Percentiles rank a stretch among this genome's conserved stretches.
Evolutionary conservation across 2,888 invertebrate species (phyloP).

Genomic region (Synanthedon vespiformis): DNA sequence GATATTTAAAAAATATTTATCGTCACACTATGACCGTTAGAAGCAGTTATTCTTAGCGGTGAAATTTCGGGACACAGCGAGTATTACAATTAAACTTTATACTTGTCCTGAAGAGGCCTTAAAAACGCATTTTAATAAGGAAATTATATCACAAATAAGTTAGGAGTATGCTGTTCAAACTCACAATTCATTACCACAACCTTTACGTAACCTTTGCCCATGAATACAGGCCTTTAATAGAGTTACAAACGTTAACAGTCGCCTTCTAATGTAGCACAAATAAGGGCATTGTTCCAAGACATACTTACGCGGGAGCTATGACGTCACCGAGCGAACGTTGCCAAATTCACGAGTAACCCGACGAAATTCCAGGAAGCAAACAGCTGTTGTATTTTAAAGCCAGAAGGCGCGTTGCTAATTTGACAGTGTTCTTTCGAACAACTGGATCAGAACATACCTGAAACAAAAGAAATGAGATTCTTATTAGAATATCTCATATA

Average conservation of each 20-base stretch:
- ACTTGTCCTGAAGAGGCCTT: too few relatives aligned
- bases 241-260: not conserved
- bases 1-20: too few relatives aligned
- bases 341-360: conserved; percentile 6
- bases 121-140: too few relatives aligned
- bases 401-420: conserved; percentile 8
- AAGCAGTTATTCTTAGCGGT: too few relatives aligned
- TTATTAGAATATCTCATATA: not conserved
- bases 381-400: not conserved
- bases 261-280: conserved; percentile 6
- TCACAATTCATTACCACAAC: not conserved
- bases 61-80: too few relatives aligned
- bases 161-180: not conserved
- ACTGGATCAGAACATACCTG: conserved; percentile 22
- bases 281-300: conserved; percentile 28
- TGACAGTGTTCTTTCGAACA: conserved; percentile 4
- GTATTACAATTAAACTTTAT: too few relatives aligned
- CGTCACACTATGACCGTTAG: too few relatives aligned
- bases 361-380: conserved; percentile 5
- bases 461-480: conserved; percentile 15
- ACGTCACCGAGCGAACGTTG: conserved; percentile 18
- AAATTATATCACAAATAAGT: too few relatives aligned
- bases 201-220: not conserved
- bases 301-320: conserved; percentile 20
- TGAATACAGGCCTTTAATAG: not conserved